Conservation (phyloP, 2,888 invertebrate species). For the Meta bourneti region DNA sequence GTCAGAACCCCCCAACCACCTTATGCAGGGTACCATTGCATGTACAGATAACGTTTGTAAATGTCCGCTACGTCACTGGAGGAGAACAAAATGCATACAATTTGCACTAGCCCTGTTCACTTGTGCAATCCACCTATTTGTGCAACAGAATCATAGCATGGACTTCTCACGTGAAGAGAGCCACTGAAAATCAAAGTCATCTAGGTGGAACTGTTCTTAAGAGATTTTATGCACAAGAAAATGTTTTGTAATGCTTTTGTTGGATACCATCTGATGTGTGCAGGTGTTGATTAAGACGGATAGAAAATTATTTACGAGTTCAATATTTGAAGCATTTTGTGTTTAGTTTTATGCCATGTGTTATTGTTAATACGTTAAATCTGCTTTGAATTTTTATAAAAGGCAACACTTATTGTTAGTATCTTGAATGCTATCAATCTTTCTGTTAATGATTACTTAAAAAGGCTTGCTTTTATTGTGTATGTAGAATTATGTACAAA, state of each 20-base stretch:
- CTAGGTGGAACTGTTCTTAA: too few species aligned
- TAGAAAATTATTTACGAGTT: too few species aligned
- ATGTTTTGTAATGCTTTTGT: neutral
- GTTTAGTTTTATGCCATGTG: neutral
- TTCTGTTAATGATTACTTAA: neutral
- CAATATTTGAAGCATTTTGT: too few species aligned
- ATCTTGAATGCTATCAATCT: neutral
- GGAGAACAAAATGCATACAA: neutral
- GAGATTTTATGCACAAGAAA: neutral
- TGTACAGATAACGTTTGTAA: neutral
- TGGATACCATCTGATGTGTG: neutral
- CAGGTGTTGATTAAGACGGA: neutral
- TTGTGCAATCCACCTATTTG: neutral
- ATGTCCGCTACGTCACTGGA: neutral
- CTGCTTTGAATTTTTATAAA: neutral
- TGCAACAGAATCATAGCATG: neutral
- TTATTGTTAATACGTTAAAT: neutral
- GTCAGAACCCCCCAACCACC: conserved; percentile 22
- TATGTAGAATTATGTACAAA: conserved; percentile 40
- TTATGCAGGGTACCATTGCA: conserved; percentile 8
- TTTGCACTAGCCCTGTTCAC: too few species aligned
- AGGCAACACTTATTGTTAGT: neutral
- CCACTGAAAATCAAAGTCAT: too few species aligned
- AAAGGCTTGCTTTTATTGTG: neutral
- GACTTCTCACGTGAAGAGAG: too few species aligned